Evolutionary conservation across 2,888 invertebrate genomes (phyloP).

Genomic region (Cordilura impudica): DNA sequence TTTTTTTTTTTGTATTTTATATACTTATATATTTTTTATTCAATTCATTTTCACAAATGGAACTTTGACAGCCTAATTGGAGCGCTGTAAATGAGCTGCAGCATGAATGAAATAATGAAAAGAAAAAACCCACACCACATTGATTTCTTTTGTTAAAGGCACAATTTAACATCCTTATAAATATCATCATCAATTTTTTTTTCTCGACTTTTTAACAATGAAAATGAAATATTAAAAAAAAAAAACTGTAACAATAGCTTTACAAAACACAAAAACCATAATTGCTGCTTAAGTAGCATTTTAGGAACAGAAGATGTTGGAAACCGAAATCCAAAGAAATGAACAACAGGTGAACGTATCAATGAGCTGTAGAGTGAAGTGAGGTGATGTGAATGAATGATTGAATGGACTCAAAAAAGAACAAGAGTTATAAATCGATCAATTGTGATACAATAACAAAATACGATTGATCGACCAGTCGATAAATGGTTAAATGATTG

Average conservation of each 20-base stretch:
- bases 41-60: conserved; percentile 46
- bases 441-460: conserved; percentile 21
- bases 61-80: conserved; percentile 65
- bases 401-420: background rate
- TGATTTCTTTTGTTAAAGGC: conserved; percentile 45
- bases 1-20: conserved; percentile 8
- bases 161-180: conserved; percentile 59
- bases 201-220: conserved; percentile 7
- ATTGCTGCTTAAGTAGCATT: conserved; percentile 61
- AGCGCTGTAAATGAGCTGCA: conserved; percentile 50
- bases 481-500: conserved; percentile 47
- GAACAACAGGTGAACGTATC: conserved; percentile 50
- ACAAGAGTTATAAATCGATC: conserved; percentile 52
- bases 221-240: conserved; percentile 1
- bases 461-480: conserved; percentile 34
- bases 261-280: conserved; percentile 54
- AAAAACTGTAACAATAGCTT: conserved; percentile 57
- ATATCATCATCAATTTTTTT: conserved; percentile 9
- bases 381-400: conserved; percentile 53
- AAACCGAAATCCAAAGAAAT: background rate
- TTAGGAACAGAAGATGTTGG: conserved; percentile 22
- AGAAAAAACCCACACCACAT: conserved; percentile 16
- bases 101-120: background rate
- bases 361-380: conserved; percentile 55
- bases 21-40: too few relatives aligned